Conservation (phyloP, 2,888 invertebrate species). For the Synanthedon andrenaeformis region DNA sequence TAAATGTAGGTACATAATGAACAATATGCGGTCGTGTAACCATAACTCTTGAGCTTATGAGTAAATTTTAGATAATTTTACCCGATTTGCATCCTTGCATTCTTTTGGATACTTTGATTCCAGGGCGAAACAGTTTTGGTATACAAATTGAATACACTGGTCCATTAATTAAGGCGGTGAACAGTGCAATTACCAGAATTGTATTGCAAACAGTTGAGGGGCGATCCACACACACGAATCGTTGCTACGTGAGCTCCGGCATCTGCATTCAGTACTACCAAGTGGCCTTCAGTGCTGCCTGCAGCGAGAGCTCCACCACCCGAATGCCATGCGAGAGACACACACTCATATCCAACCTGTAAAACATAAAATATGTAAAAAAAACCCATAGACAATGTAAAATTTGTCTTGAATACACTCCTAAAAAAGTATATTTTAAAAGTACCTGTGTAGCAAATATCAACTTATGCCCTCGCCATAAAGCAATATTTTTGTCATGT, state of each 20-base stretch:
- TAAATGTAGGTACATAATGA: too few relatives aligned
- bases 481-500: slow-evolving; percentile 88
- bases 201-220: slow-evolving; percentile 86
- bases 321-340: slow-evolving; percentile 88
- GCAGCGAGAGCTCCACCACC: slow-evolving; percentile 88
- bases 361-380: slow-evolving; percentile 1
- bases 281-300: slow-evolving; percentile 90
- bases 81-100: too few relatives aligned
- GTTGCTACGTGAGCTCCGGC: slow-evolving; percentile 88
- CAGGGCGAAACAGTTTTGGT: too few relatives aligned
- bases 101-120: too few relatives aligned
- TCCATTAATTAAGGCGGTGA: too few relatives aligned
- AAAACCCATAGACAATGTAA: too few relatives aligned
- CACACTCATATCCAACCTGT: slow-evolving; percentile 87
- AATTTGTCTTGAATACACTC: too few relatives aligned
- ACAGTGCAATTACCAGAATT: slow-evolving; percentile 77
- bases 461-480: slow-evolving; percentile 91
- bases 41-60: too few relatives aligned
- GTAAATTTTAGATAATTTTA: too few relatives aligned
- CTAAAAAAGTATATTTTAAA: neutral
- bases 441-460: slow-evolving; percentile 87
- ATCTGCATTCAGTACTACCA: slow-evolving; percentile 87
- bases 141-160: too few relatives aligned
- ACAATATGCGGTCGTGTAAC: too few relatives aligned
- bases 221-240: slow-evolving; percentile 87